Base-by-base conservation (phyloP, 2,113 vertebrate genomes). In the Plecotus auritus region DNA sequence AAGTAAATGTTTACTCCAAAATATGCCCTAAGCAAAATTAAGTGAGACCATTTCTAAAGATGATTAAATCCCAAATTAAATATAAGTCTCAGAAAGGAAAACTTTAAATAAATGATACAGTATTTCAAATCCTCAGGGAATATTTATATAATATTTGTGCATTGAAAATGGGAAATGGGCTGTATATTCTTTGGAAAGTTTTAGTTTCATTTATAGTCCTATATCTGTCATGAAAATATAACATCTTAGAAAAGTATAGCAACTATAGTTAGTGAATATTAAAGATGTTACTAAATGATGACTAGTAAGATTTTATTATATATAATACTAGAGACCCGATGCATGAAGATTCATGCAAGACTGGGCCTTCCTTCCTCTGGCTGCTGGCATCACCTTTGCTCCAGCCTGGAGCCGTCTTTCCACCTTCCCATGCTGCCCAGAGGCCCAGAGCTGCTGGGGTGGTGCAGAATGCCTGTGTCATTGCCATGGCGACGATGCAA, bases 21-120 rank as follows among this genome's bases (percentile, higher is more conserved):
- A 90, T 88, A 35, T 81, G 9, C 47, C 30, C 9, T 72, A 3
- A 81, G 32, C n/a, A 95, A 89, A 95, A 66, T 88, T 76, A 90
- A 94, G 4, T 49, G 28, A 80, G 88, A 76, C 80, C 28, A 86
- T 89, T 87, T 95, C 18, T 37, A 84, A 91, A 69, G 54, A 86
- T 61, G 32, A 59, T 80, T 94, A 83, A 54, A 51, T 81, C 14
- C n/a, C 78, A 92, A 85, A 78, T 83, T 94, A 92, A 95, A 85
- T 87, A 47, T 47, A 42, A 89, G 22, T 77, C 56, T 93, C 91
- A 40, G 51, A 88, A 95, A 94, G n/a, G 18, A 72, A 83, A 81
- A 67, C 45, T 76, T 88, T 54, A 47, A 86, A 69, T 94, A 77
- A 13, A 42, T 54, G 20, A 49, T 56, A 70, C 76, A 74, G 8